Evolutionary conservation across 2,888 invertebrate genomes (phyloP).

Genomic region (Ischnura elegans): DNA sequence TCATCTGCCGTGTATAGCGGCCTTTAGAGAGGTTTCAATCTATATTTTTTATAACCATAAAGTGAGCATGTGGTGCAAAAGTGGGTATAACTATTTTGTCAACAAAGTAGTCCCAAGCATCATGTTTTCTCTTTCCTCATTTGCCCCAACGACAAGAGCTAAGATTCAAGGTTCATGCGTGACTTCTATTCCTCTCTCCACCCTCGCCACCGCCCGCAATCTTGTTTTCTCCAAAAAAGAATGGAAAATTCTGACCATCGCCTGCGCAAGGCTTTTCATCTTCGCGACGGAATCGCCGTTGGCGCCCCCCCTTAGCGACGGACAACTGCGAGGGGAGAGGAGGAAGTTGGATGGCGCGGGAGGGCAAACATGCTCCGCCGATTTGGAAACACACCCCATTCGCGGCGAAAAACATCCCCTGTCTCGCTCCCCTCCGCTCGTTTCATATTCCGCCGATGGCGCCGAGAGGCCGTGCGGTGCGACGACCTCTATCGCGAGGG

Average conservation of each 20-base stretch:
- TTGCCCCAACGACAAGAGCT: too few relatives aligned
- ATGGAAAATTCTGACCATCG: conserved; percentile 50
- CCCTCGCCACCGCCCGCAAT: not conserved
- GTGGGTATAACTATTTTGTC: too few relatives aligned
- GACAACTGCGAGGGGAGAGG: not conserved
- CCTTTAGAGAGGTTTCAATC: too few relatives aligned
- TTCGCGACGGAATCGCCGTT: not conserved
- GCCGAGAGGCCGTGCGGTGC: not conserved
- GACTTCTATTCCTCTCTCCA: not conserved
- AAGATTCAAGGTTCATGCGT: conserved; percentile 12
- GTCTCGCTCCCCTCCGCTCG: not conserved
- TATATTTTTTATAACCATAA: too few relatives aligned
- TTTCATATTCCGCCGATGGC: not conserved
- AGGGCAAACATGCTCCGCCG: not conserved
- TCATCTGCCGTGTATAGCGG: too few relatives aligned
- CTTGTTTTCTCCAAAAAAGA: conserved; percentile 47
- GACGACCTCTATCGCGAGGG: not conserved
- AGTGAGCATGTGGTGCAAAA: too few relatives aligned
- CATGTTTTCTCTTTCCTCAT: too few relatives aligned
- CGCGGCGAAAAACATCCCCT: conserved; percentile 42
- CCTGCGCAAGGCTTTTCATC: conserved; percentile 55
- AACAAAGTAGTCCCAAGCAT: too few relatives aligned
- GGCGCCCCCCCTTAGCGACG: not conserved
- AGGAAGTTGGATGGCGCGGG: not conserved
- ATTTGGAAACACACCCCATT: conserved; percentile 52